Base-by-base conservation (phyloP, 2,797 vertebrate species). In the Fistularia tabacaria region DNA sequence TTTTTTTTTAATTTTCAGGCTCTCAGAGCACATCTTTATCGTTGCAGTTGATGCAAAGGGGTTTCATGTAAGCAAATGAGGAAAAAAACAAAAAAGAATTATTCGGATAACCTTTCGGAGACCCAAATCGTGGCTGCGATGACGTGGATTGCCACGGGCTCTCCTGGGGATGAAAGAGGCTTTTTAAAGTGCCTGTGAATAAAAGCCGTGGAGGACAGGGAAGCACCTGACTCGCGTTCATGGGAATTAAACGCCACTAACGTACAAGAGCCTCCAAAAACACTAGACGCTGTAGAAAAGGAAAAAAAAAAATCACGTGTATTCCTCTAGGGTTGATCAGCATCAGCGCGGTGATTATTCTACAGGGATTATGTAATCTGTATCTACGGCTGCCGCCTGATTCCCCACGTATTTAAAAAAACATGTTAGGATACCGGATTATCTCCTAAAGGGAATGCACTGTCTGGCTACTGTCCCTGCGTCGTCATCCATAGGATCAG, bases 221-320 rank as follows among this genome's bases (percentile, higher is more conserved):
- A n/a, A 74, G 60, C 81, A 77, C 67, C 82, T 84, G 84, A 86
- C 66, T 58, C 60, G 47, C 71, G 61, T 46, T 59, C 71, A 59
- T 65, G 57, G 38, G 59, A 41, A 66, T 10, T 38, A 70, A 42
- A 42, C 9, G 13, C 3, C 25, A 47, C 25, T 3, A 25, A 25
- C 5, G 25, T 25, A 25, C 25, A 5, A 25, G 25, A 25, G 25
- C 25, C 25, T 3, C 25, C 0, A 62, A 14, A 12, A 47, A 51
- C 25, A 40, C 36, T 1, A 15, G n/a, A n/a, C n/a, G n/a, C n/a
- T n/a, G n/a, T n/a, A n/a, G 3, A 7, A 8, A 8, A 43, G 6
- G 7, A 45, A 14, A 1, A 12, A 39, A 63, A 59, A 49, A 8
- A 36, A n/a, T 41, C 47, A 42, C 36, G 54, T 43, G 9, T 14